Conservation (phyloP, 2,113 vertebrate species). For the Circaetus cinerascens region DNA sequence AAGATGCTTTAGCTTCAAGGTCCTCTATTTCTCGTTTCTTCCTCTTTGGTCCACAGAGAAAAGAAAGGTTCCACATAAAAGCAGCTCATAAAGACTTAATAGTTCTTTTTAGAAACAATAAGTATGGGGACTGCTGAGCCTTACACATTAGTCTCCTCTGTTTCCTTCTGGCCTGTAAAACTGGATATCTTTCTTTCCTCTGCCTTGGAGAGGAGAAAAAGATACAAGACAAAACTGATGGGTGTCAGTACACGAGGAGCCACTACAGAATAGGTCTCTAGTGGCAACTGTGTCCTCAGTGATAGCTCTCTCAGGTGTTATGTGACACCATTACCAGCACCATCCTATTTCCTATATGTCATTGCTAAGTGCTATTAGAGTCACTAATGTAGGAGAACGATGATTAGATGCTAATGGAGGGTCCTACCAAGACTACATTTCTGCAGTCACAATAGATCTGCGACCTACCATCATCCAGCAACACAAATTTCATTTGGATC, state of each 20-base stretch:
- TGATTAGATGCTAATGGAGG: background rate
- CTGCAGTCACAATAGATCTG: background rate
- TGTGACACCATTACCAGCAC: background rate
- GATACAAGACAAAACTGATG: background rate
- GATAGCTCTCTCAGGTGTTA: background rate
- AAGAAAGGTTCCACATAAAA: constrained; percentile 32
- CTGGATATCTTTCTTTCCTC: background rate
- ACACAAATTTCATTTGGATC: background rate
- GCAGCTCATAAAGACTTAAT: constrained; percentile 7
- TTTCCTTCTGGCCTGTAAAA: constrained; percentile 32
- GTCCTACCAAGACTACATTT: background rate
- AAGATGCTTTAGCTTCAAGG: background rate
- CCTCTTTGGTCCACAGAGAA: background rate
- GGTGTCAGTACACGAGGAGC: background rate
- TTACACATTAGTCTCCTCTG: background rate
- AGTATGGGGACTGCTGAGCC: background rate
- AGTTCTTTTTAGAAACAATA: background rate
- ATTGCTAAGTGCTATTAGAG: background rate
- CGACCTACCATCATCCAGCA: background rate
- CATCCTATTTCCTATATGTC: background rate
- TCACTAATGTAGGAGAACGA: background rate
- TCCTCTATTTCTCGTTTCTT: constrained; percentile 9
- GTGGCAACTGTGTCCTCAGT: background rate
- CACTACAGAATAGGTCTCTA: background rate
- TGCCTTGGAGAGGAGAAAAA: background rate